Evolutionary conservation across 2,888 invertebrate species (phyloP), one percentile per base, ranked within the genome.

Genomic region (Gasteruption jaculator): DNA sequence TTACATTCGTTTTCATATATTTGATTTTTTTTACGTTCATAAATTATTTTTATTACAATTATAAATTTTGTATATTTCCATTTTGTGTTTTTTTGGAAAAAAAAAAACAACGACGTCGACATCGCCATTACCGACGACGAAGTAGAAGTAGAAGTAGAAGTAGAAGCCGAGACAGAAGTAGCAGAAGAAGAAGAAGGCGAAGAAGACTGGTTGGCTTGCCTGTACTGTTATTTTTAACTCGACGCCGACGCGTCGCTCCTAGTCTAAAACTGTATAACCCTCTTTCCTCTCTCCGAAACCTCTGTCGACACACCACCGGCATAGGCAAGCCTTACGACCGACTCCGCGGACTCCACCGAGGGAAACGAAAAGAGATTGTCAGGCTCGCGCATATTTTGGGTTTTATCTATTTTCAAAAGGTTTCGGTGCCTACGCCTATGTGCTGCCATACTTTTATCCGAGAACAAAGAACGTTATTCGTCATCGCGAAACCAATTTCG

Each of bases 181-280:
- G 45, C 43, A 6, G 53, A 49, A 40, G 49, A 46, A 49, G 49
- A 50, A 44, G 53, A 46, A 42, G 49, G 54, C 45, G 54, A 35
- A 49, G 50, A 53, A 49, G 57, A 60, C 58, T 61, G 60, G 60
- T 55, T 54, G 58, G 58, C 58, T 57, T 58, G 59, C 57, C 58
- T 59, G 57, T 63, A 61, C 65, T 63, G 68, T 66, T 70, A 68
- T 70, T 69, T 70, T 70, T 69, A 69, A 70, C 68, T 60, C 62
- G 60, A 65, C 63, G 65, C 65, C 65, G 65, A 65, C 65, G 64
- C 65, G 67, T 58, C 66, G 62, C 58, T 57, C 61, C 60, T 54
- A 63, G 60, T 68, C 65, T 67, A 65, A 68, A 67, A 69, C 62
- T 61, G 68, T 68, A 63, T 60, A 60, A 34, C 18, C 29, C 29